A percentile compares a stretch with the other conserved stretches of the same genome.
These are phyloP conservation scores for Sebastes matsubarae DNA, from an alignment of 2,797 vertebrate genomes.

Conservation along the genomic window DNA sequence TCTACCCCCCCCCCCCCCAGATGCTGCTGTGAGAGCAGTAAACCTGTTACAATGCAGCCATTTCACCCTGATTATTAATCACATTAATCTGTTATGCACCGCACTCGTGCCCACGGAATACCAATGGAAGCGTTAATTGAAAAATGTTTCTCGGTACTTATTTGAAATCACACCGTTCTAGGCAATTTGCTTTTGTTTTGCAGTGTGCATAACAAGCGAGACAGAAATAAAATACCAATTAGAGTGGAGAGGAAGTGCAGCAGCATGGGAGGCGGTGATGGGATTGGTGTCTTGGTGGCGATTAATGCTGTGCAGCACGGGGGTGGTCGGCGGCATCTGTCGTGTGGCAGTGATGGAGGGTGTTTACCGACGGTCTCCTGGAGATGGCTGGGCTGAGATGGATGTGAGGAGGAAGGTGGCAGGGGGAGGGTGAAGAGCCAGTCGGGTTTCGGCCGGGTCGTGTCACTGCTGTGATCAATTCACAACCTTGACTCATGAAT, in stretches of 20 bases:
- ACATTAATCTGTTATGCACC: background rate
- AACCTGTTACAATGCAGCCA: background rate
- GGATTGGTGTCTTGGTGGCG: background rate
- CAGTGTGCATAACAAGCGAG: background rate
- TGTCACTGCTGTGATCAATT: background rate
- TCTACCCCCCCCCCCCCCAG: too few species aligned
- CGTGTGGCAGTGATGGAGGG: constrained; percentile 9
- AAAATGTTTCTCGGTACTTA: too few species aligned
- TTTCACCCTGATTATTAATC: background rate
- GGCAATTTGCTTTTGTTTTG: background rate
- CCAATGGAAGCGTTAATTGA: background rate
- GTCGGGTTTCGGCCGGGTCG: background rate
- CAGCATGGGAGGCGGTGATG: too few species aligned
- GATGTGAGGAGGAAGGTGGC: background rate
- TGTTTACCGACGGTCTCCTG: background rate
- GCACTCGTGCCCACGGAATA: background rate
- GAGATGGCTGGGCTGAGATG: background rate
- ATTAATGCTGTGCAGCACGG: constrained; percentile 1
- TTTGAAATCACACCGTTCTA: background rate
- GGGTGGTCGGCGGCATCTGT: background rate
- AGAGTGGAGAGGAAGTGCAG: background rate
- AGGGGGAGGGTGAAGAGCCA: background rate
- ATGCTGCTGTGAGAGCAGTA: background rate
- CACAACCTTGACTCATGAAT: background rate
- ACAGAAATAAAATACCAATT: background rate